Evolutionary conservation across 2,888 invertebrate species (phyloP).

Genomic region (Synanthedon formicaeformis): DNA sequence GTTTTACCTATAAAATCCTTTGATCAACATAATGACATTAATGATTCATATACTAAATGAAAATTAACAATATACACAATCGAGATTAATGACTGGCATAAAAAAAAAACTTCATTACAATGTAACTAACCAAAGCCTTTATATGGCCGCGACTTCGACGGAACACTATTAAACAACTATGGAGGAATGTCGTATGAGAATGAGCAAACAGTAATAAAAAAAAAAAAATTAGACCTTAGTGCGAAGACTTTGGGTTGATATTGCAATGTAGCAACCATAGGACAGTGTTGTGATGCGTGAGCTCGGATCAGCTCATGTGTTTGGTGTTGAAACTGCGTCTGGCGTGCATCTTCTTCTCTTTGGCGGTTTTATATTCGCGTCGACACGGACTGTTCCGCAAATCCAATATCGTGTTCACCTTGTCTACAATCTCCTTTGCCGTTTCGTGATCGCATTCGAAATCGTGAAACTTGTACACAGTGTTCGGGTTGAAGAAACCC

Average conservation of each 20-base stretch:
- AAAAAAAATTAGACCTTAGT: neutral
- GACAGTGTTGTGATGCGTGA: neutral
- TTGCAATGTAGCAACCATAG: neutral
- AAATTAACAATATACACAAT: no score
- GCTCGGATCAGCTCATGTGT: conserved; percentile 38
- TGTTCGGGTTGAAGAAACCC: conserved; percentile 43
- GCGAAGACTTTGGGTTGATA: neutral
- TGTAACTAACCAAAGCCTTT: neutral
- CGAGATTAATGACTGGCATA: neutral
- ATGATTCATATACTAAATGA: no score
- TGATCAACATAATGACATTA: no score
- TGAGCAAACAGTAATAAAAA: neutral
- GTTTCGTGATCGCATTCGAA: conserved; percentile 84
- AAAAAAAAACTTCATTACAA: neutral
- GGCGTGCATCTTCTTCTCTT: conserved; percentile 76
- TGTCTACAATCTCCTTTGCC: conserved; percentile 87
- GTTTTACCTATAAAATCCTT: no score
- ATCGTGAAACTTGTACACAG: conserved; percentile 86
- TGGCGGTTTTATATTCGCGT: conserved; percentile 83
- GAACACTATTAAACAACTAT: neutral
- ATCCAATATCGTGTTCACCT: conserved; percentile 88
- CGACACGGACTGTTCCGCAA: conserved; percentile 82
- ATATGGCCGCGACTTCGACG: neutral
- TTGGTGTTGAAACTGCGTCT: conserved; percentile 71
- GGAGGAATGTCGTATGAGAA: no score